Conservation (phyloP, 2,888 invertebrate genomes). For the Melanostoma mellinum region DNA sequence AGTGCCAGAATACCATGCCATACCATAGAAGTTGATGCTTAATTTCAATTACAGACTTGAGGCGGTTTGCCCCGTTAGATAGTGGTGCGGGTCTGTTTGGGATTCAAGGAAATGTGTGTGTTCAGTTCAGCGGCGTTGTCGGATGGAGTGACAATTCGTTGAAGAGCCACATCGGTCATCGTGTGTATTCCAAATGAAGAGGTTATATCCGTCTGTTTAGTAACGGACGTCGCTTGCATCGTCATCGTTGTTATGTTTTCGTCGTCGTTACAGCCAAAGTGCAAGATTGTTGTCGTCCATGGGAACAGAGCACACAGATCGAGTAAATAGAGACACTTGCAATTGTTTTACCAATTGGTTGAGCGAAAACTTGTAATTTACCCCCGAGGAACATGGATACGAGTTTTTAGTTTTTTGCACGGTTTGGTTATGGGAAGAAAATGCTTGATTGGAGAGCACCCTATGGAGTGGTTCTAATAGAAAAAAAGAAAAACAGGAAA, state of each 20-base stretch:
- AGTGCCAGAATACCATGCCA: no score
- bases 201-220: slow-evolving; percentile 31
- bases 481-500: slow-evolving; percentile 10
- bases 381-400: not conserved
- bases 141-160: slow-evolving; percentile 53
- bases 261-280: slow-evolving; percentile 7
- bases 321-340: slow-evolving; percentile 45
- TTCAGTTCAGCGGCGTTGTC: not conserved
- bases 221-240: slow-evolving; percentile 9
- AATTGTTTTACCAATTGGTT: slow-evolving; percentile 31
- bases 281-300: slow-evolving; percentile 10
- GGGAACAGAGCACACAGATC: slow-evolving; percentile 16
- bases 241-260: not conserved
- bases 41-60: slow-evolving; percentile 66
- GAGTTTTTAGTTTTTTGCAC: not conserved
- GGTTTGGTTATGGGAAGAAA: slow-evolving; percentile 5
- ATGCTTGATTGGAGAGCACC: slow-evolving; percentile 6
- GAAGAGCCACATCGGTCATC: slow-evolving; percentile 52
- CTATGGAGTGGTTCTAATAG: not conserved
- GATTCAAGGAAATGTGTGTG: slow-evolving; percentile 22
- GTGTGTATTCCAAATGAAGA: slow-evolving; percentile 22
- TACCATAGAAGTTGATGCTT: slow-evolving; percentile 34
- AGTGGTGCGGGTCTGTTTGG: slow-evolving; percentile 6
- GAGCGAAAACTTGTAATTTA: slow-evolving; percentile 19
- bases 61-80: slow-evolving; percentile 64